Percentiles rank a stretch among this genome's conserved stretches.
phyloP scores from a whole-genome alignment of 2,888 invertebrate genomes.

The Phortica magna region DNA sequence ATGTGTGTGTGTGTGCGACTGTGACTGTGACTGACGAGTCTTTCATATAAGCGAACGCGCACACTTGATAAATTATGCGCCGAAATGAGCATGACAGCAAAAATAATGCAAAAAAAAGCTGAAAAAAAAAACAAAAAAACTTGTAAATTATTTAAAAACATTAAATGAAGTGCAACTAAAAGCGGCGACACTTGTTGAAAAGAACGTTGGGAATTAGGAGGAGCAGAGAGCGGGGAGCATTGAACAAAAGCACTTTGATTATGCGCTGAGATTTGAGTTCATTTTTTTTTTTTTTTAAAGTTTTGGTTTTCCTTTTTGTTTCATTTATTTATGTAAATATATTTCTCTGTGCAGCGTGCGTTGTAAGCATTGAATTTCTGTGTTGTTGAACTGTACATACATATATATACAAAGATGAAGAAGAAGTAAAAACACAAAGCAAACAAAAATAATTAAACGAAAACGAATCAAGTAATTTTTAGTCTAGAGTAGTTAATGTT shows the following conservation, averaged over 20 bases:
- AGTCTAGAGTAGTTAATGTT: constrained; percentile 11
- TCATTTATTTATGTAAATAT: background rate
- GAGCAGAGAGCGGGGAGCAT: background rate
- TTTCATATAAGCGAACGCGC: background rate
- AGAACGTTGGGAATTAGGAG: background rate
- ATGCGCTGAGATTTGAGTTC: background rate
- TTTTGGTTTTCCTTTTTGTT: background rate
- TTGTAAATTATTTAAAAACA: constrained; percentile 10
- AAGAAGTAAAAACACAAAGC: background rate
- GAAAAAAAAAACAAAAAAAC: constrained; percentile 12
- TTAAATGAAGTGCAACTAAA: background rate
- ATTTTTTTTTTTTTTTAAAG: background rate
- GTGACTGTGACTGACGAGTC: too few species aligned
- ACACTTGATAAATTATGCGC: constrained; percentile 6
- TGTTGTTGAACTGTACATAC: background rate
- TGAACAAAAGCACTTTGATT: background rate
- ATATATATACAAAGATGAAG: background rate
- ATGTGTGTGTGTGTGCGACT: too few species aligned
- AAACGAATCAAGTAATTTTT: background rate
- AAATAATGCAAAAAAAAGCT: background rate
- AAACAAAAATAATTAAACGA: background rate
- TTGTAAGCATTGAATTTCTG: background rate
- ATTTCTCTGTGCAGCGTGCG: background rate
- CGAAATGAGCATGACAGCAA: background rate
- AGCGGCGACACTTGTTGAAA: background rate